A percentile compares a stretch with the other conserved stretches of the same genome.
phyloP scores from a whole-genome alignment of 2,888 invertebrate species.

The Nasonia oneida region DNA sequence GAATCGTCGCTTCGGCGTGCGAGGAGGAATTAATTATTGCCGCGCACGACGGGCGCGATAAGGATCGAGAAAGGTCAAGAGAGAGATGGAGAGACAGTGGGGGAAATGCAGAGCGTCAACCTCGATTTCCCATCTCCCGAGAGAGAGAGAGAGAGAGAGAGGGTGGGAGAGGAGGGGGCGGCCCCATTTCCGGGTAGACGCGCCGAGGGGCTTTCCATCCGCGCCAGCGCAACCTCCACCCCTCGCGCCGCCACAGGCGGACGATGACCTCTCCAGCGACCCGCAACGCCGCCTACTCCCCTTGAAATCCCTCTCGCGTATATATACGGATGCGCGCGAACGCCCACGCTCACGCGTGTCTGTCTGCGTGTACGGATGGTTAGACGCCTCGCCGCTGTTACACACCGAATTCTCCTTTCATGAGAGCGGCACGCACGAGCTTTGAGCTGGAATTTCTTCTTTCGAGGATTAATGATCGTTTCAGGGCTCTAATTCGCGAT shows the following conservation, averaged over 20 bases:
- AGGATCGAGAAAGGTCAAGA: constrained; percentile 39
- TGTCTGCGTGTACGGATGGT: neutral
- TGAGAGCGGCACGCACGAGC: too few species aligned
- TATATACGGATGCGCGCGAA: neutral
- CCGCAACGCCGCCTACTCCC: constrained; percentile 28
- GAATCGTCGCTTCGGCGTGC: neutral
- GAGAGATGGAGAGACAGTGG: neutral
- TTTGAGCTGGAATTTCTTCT: neutral
- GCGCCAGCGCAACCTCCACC: constrained; percentile 33
- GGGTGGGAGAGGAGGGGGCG: neutral
- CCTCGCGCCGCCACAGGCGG: constrained; percentile 37
- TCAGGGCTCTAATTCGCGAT: neutral
- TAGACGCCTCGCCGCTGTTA: neutral
- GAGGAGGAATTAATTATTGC: constrained; percentile 36
- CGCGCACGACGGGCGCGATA: neutral
- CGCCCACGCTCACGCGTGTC: neutral
- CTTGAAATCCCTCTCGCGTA: constrained; percentile 54
- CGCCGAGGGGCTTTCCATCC: constrained; percentile 13
- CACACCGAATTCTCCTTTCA: constrained; percentile 1
- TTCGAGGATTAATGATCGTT: neutral
- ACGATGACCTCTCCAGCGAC: constrained; percentile 50
- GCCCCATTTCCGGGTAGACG: constrained; percentile 55
- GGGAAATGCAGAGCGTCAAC: constrained; percentile 37
- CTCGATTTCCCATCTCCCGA: constrained; percentile 45
- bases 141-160: neutral